Evolutionary conservation across 2,113 vertebrate species (phyloP).

Genomic region (Hippocampus mohnikei): DNA sequence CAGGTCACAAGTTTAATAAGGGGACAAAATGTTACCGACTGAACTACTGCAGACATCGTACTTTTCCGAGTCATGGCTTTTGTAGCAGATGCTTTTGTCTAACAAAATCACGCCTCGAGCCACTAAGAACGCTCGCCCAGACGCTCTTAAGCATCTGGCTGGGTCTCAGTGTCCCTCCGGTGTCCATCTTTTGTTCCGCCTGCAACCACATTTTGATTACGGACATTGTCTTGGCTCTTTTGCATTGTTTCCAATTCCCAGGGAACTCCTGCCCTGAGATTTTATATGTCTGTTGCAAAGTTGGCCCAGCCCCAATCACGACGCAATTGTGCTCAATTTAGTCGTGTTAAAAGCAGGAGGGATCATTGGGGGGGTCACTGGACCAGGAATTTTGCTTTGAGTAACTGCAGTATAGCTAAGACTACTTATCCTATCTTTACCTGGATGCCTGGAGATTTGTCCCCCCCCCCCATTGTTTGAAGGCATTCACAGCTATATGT

Average conservation of each 20-base stretch:
- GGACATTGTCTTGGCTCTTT: neutral
- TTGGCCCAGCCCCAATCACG: neutral
- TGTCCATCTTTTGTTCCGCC: constrained; percentile 3
- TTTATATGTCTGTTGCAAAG: neutral
- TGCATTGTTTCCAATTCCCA: constrained; percentile 1
- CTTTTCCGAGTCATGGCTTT: neutral
- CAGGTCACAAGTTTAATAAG: constrained; percentile 4
- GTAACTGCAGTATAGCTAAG: constrained; percentile 7
- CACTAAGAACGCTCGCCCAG: neutral
- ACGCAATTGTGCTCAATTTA: neutral
- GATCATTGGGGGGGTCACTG: neutral
- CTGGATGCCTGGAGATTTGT: neutral
- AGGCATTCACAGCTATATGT: neutral
- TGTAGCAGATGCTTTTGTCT: neutral
- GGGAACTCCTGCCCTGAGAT: no score
- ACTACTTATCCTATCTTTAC: neutral
- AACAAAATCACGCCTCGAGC: neutral
- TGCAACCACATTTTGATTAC: neutral
- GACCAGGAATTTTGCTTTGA: neutral
- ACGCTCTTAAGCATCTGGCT: constrained; percentile 5
- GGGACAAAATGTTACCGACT: neutral
- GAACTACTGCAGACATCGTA: constrained; percentile 1
- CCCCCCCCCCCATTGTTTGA: neutral
- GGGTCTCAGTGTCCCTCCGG: constrained; percentile 1
- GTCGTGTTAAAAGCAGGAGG: neutral